phyloP scores from a whole-genome alignment of 2,888 invertebrate species.

The Neuroscelio doddi region DNA sequence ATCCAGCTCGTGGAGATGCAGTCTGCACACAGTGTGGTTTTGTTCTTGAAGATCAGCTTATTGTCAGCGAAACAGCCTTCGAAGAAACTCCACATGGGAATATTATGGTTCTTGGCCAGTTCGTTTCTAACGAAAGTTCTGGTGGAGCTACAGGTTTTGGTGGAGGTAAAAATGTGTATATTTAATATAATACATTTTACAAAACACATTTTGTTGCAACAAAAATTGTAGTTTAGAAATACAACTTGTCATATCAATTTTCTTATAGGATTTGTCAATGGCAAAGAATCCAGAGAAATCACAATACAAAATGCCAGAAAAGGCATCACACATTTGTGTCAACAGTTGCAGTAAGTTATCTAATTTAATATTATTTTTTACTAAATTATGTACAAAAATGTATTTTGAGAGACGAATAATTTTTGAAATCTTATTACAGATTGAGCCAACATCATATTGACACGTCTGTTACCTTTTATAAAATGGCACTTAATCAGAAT shows the following conservation, averaged over 20 bases:
- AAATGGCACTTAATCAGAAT: slow-evolving; percentile 88
- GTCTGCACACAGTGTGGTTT: slow-evolving; percentile 97
- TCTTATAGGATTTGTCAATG: slow-evolving; percentile 81
- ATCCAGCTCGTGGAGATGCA: slow-evolving; percentile 94
- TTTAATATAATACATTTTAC: too few relatives aligned
- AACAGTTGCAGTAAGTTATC: slow-evolving; percentile 79
- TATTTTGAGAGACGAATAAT: background rate
- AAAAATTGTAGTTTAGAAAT: too few relatives aligned
- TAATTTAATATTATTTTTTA: too few relatives aligned
- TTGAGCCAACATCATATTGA: slow-evolving; percentile 94
- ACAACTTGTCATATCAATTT: too few relatives aligned
- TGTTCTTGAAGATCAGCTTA: slow-evolving; percentile 95
- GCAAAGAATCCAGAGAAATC: slow-evolving; percentile 93
- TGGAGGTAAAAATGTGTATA: slow-evolving; percentile 76
- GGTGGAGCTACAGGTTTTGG: slow-evolving; percentile 89
- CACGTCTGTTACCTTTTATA: slow-evolving; percentile 94
- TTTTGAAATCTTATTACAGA: slow-evolving; percentile 66
- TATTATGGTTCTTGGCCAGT: slow-evolving; percentile 91
- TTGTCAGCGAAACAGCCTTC: slow-evolving; percentile 97
- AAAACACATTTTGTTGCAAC: too few relatives aligned
- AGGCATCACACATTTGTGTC: slow-evolving; percentile 88
- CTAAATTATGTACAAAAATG: background rate
- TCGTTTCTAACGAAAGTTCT: slow-evolving; percentile 91
- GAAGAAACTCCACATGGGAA: slow-evolving; percentile 94
- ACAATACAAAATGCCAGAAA: slow-evolving; percentile 91